These are phyloP conservation scores for Octodon degus DNA, from an alignment of 2,113 vertebrate genomes.

Conservation along the genomic window DNA sequence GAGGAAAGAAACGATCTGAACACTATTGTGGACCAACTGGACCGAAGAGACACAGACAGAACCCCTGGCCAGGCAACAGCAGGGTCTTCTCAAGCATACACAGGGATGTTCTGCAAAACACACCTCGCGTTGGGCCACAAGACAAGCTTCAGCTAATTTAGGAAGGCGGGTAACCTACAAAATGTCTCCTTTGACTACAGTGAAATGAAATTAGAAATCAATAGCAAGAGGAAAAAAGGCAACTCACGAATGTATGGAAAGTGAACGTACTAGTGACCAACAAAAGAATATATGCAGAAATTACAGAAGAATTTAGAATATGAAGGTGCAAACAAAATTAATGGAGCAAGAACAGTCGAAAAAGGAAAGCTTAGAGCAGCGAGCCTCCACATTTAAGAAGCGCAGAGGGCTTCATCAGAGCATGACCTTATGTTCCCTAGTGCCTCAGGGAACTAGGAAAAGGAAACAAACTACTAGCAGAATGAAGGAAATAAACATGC, in stretches of 20 bases:
- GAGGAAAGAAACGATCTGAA: background rate
- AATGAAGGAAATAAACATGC: background rate
- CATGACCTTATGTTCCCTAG: background rate
- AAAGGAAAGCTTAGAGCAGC: background rate
- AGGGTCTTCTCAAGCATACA: background rate
- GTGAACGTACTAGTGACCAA: background rate
- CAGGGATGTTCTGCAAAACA: background rate
- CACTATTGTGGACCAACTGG: background rate
- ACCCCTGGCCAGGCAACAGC: background rate
- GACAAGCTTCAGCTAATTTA: background rate
- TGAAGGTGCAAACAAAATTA: background rate
- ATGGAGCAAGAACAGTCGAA: background rate
- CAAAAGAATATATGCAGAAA: background rate
- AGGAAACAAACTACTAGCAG: background rate
- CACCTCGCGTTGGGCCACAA: background rate
- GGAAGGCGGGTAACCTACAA: background rate
- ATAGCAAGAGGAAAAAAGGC: background rate
- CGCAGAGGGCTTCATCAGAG: background rate
- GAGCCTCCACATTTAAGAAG: background rate
- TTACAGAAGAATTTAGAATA: background rate
- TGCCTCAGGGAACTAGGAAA: background rate
- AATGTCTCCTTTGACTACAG: background rate
- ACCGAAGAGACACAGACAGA: background rate
- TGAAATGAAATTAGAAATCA: background rate
- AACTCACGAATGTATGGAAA: background rate